phyloP scores from a whole-genome alignment of 2,888 invertebrate species.

The Drosophila mercatorum region DNA sequence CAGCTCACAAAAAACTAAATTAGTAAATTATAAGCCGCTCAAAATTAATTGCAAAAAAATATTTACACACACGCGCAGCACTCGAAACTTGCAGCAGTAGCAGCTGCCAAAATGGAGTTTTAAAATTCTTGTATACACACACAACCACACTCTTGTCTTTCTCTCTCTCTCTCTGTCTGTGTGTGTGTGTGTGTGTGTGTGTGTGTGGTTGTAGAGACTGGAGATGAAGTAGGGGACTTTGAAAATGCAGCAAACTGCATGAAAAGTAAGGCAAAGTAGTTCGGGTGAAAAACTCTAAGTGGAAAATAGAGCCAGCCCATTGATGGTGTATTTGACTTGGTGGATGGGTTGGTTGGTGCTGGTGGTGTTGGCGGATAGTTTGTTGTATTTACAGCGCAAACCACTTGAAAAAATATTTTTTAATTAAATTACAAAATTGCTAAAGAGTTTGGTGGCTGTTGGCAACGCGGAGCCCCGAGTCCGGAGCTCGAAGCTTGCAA shows the following conservation, averaged over 20 bases:
- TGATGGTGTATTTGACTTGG: conserved; percentile 19
- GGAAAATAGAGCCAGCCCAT: conserved; percentile 24
- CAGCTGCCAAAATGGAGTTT: conserved; percentile 73
- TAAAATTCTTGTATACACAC: conserved; percentile 68
- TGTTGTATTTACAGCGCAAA: conserved; percentile 80
- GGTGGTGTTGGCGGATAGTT: conserved; percentile 56
- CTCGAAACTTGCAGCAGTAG: conserved; percentile 61
- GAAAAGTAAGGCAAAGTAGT: conserved; percentile 58
- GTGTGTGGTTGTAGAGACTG: neutral
- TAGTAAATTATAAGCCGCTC: conserved; percentile 81
- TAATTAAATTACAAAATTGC: conserved; percentile 80
- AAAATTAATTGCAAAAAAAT: conserved; percentile 81
- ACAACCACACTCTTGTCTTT: conserved; percentile 18
- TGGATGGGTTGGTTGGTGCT: neutral
- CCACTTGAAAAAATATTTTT: conserved; percentile 81
- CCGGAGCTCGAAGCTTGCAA: neutral
- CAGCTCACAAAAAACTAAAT: conserved; percentile 67
- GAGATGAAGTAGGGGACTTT: conserved; percentile 19
- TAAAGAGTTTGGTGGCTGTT: conserved; percentile 66
- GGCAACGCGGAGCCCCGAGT: neutral
- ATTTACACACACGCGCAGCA: conserved; percentile 73
- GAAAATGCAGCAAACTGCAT: conserved; percentile 52
- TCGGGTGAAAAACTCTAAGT: conserved; percentile 23
- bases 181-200: neutral
- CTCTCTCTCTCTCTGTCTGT: neutral